A percentile compares a stretch with the other conserved stretches of the same genome.
Evolutionary conservation across 2,113 vertebrate species (phyloP).

Genomic region (Fregata magnificens): DNA sequence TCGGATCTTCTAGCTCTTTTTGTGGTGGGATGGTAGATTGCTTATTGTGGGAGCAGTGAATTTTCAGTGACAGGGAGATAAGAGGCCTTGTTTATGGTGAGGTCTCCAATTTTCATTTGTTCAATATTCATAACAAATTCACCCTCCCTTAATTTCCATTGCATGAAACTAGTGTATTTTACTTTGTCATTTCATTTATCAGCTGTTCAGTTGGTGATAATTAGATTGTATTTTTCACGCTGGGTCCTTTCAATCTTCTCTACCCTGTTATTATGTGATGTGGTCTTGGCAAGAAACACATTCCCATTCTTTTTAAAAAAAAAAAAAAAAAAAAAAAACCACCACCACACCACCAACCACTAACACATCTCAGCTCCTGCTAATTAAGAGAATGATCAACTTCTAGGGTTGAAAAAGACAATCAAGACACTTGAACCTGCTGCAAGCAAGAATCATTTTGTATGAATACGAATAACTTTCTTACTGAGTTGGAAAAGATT

Average conservation of each 20-base stretch:
- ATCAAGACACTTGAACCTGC: not conserved
- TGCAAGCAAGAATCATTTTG: not conserved
- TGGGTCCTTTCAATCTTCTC: not conserved
- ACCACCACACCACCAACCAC: too few species aligned
- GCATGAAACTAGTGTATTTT: not conserved
- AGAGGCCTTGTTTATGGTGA: not conserved
- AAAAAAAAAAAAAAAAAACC: not conserved
- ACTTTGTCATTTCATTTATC: not conserved
- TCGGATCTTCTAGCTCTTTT: not conserved
- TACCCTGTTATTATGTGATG: not conserved
- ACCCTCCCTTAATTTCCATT: not conserved
- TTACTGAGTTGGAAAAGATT: constrained; percentile 1
- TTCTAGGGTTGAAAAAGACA: constrained; percentile 33
- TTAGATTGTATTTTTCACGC: not conserved
- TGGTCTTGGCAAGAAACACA: constrained; percentile 39
- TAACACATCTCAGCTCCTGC: constrained; percentile 28
- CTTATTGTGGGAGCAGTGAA: not conserved
- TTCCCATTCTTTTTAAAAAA: not conserved
- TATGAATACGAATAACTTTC: not conserved
- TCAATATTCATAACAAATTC: not conserved
- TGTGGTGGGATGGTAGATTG: not conserved
- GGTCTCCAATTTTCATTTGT: not conserved
- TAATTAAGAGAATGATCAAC: constrained; percentile 45
- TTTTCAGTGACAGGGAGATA: not conserved
- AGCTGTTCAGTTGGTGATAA: constrained; percentile 7